Conservation (phyloP, 2,113 vertebrate genomes). For the Tautogolabrus adspersus region DNA sequence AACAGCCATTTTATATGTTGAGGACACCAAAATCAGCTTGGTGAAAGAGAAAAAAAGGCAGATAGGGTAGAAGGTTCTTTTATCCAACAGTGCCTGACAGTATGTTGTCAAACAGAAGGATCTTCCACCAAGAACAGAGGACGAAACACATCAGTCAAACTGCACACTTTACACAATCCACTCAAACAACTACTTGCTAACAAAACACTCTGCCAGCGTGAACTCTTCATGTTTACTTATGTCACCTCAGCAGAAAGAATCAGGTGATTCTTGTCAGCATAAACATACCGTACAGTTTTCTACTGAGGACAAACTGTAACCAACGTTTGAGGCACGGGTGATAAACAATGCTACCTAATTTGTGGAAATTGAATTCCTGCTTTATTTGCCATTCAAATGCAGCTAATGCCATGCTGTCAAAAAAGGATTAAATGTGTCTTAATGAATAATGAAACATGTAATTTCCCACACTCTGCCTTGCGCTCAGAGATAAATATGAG, state of each 20-base stretch:
- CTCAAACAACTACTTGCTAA: conserved; percentile 14
- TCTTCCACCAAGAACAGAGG: conserved; percentile 18
- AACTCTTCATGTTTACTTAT: conserved; percentile 13
- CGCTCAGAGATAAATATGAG: conserved; percentile 44
- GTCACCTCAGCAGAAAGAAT: conserved; percentile 9
- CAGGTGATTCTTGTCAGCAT: neutral
- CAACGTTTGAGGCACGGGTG: conserved; percentile 27
- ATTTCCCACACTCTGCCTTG: conserved; percentile 41
- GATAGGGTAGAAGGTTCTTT: conserved; percentile 8
- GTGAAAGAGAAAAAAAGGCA: neutral
- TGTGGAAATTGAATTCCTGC: conserved; percentile 49
- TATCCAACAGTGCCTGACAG: conserved; percentile 58
- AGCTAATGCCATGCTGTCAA: conserved; percentile 47
- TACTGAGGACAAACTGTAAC: conserved; percentile 12
- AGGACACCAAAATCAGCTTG: neutral
- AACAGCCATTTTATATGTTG: no score
- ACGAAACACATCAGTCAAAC: conserved; percentile 34
- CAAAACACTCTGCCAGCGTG: conserved; percentile 9
- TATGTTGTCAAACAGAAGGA: conserved; percentile 35
- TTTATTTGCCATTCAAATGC: conserved; percentile 52
- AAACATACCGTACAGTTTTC: conserved; percentile 4
- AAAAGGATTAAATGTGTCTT: conserved; percentile 51
- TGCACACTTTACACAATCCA: conserved; percentile 23
- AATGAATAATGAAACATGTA: conserved; percentile 51
- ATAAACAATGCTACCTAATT: conserved; percentile 36